Conservation (phyloP, 2,113 vertebrate species). For the Sterrhoptilus dennistouni region DNA sequence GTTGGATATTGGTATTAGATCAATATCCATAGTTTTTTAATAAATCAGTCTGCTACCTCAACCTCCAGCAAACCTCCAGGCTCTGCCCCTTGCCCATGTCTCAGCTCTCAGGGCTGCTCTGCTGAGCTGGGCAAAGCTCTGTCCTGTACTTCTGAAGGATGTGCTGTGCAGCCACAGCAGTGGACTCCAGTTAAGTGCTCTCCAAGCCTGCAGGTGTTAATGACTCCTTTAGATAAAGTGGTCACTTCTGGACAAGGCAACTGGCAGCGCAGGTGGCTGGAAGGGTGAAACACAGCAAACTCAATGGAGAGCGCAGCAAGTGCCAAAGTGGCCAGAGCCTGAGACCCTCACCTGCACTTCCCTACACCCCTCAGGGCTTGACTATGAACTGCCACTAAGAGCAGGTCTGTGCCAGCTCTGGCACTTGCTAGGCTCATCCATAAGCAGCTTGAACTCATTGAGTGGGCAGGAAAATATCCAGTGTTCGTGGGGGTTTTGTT, state of each 20-base stretch:
- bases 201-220: not conserved
- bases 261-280: not conserved
- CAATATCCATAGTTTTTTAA: too few relatives aligned
- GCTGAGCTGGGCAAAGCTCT: not conserved
- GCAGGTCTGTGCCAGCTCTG: not conserved
- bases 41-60: not conserved
- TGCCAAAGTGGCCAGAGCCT: not conserved
- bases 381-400: not conserved
- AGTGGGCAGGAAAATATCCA: not conserved
- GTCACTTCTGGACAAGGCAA: accelerated
- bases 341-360: too few relatives aligned
- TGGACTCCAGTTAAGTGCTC: not conserved
- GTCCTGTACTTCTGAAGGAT: not conserved
- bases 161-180: not conserved
- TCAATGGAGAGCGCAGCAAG: accelerated
- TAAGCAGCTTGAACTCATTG: not conserved
- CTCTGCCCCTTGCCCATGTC: not conserved
- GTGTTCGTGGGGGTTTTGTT: too few relatives aligned
- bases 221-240: not conserved
- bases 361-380: accelerated
- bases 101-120: not conserved
- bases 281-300: accelerated
- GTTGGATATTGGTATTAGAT: too few relatives aligned
- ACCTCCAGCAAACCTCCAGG: not conserved
- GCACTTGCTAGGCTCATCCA: not conserved